Evolutionary conservation across 2,797 vertebrate species (phyloP).

Genomic region (Nyctibius grandis): DNA sequence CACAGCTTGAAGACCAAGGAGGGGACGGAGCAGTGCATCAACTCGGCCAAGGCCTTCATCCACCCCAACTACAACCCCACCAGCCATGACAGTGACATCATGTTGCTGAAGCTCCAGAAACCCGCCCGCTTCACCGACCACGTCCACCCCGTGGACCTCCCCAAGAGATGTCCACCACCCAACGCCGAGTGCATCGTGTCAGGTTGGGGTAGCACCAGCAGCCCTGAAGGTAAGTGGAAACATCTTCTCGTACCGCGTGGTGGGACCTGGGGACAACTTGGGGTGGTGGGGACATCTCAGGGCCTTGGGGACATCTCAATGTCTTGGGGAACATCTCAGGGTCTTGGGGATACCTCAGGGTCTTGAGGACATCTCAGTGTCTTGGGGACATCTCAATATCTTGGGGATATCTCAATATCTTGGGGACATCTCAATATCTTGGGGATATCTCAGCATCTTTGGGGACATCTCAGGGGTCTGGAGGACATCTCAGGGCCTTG

Average conservation of each 20-base stretch:
- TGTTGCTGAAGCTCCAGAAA: conserved; percentile 68
- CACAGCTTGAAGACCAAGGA: conserved; percentile 65
- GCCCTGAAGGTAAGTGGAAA: not conserved
- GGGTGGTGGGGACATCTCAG: too few relatives aligned
- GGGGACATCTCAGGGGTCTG: fast-evolving
- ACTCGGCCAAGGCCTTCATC: conserved; percentile 39
- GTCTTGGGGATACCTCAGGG: not conserved
- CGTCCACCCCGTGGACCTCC: conserved; percentile 51
- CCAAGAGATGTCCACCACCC: conserved; percentile 55
- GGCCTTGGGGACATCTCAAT: too few relatives aligned
- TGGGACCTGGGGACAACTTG: too few relatives aligned
- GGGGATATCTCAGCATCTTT: not conserved
- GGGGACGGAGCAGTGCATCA: conserved; percentile 72
- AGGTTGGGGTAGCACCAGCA: conserved; percentile 73
- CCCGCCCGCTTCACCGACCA: conserved; percentile 34
- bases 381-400: not conserved
- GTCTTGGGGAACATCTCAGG: not conserved
- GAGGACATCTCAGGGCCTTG: not conserved
- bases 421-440: not conserved
- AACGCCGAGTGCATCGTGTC: conserved; percentile 69
- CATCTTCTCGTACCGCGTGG: too few relatives aligned
- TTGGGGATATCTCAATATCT: not conserved
- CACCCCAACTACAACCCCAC: conserved; percentile 70
- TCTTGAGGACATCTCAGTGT: too few relatives aligned
- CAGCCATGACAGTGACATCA: conserved; percentile 66